phyloP scores from a whole-genome alignment of 2,113 vertebrate species.

The Emydocephalus ijimae region DNA sequence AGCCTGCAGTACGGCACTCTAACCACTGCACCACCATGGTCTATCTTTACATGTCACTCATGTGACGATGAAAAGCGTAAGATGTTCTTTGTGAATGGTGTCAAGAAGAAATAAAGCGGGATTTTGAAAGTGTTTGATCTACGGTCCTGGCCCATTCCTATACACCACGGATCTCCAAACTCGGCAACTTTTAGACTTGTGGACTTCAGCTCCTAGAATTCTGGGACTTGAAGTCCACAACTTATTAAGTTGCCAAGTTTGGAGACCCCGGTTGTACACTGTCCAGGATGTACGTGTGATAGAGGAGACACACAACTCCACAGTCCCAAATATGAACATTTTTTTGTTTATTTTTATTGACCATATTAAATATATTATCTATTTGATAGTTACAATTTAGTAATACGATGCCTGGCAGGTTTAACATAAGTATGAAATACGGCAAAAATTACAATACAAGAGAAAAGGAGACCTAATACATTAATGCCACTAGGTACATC shows the following conservation, averaged over 20 bases:
- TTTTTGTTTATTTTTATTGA: conserved; percentile 75
- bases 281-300: neutral
- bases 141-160: neutral
- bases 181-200: neutral
- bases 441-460: conserved; percentile 64
- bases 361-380: conserved; percentile 87
- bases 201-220: neutral
- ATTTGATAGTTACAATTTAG: conserved; percentile 85
- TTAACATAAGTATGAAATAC: conserved; percentile 71
- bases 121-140: neutral
- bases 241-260: neutral
- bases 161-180: neutral
- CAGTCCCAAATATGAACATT: conserved; percentile 48
- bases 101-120: neutral
- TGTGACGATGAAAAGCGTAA: neutral
- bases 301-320: rapidly evolving
- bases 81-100: neutral
- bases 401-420: conserved; percentile 78
- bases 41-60: neutral
- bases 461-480: conserved; percentile 58
- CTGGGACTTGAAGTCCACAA: neutral
- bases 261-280: neutral
- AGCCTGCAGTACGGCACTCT: too few relatives aligned
- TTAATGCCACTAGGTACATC: conserved; percentile 66
- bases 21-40: too few relatives aligned